Percentiles rank a stretch among this genome's conserved stretches.
phyloP scores from a whole-genome alignment of 2,797 vertebrate genomes.

The Sebastes nivosus region DNA sequence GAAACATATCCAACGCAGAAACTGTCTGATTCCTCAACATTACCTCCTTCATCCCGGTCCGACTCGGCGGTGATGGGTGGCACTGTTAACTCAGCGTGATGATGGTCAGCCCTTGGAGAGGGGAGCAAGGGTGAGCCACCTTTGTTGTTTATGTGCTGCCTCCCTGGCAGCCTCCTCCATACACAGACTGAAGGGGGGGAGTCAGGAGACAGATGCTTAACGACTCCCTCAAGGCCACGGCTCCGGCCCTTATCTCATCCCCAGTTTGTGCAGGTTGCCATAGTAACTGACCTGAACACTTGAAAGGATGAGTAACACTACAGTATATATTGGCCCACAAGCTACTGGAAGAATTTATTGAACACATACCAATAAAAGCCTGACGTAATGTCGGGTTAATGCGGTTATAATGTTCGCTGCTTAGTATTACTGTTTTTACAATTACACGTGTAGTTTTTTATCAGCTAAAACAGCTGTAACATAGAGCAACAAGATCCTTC shows the following conservation, averaged over 20 bases:
- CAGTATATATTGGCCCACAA: slow-evolving; percentile 68
- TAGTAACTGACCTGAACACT: slow-evolving; percentile 82
- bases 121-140: slow-evolving; percentile 72
- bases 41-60: slow-evolving; percentile 32
- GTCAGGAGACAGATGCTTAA: slow-evolving; percentile 85
- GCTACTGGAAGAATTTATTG: slow-evolving; percentile 66
- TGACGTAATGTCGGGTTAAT: slow-evolving; percentile 41
- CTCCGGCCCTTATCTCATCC: slow-evolving; percentile 84
- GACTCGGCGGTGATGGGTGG: slow-evolving; percentile 64
- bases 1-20: slow-evolving; percentile 1
- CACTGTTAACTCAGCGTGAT: slow-evolving; percentile 67
- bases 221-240: slow-evolving; percentile 82
- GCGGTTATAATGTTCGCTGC: slow-evolving; percentile 26
- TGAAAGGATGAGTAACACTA: slow-evolving; percentile 74
- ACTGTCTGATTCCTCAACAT: slow-evolving; percentile 5
- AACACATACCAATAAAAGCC: slow-evolving; percentile 52
- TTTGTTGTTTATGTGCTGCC: slow-evolving; percentile 81
- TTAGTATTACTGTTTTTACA: slow-evolving; percentile 10
- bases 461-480: background rate
- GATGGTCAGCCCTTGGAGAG: slow-evolving; percentile 75
- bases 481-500: background rate
- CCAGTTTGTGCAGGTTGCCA: slow-evolving; percentile 82
- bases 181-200: slow-evolving; percentile 73
- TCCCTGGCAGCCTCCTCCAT: slow-evolving; percentile 69
- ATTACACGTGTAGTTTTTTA: background rate